Conservation (phyloP, 2,888 invertebrate species). For the Platycheirus albimanus region DNA sequence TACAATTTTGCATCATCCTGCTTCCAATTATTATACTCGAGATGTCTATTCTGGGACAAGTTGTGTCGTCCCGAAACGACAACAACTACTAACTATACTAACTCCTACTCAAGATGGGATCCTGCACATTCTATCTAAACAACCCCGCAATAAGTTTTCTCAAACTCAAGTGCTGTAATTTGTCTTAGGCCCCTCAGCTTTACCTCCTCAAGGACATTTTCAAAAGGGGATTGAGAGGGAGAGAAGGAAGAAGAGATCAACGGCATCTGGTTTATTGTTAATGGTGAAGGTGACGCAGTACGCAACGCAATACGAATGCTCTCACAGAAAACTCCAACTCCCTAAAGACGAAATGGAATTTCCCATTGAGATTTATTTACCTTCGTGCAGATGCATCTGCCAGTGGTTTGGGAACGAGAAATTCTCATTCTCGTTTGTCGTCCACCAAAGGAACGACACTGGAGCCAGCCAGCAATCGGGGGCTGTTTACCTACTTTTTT, state of each 20-base stretch:
- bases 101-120: not conserved
- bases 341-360: constrained; percentile 36
- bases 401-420: constrained; percentile 40
- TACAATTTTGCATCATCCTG: constrained; percentile 50
- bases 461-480: not conserved
- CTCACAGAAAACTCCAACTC: constrained; percentile 18
- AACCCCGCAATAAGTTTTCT: constrained; percentile 37
- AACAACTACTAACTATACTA: too few species aligned
- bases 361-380: constrained; percentile 50
- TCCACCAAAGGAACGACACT: too few species aligned
- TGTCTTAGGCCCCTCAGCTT: constrained; percentile 41
- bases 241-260: constrained; percentile 49
- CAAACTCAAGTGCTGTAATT: constrained; percentile 54
- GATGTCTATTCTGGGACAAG: constrained; percentile 13
- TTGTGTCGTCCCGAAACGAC: not conserved
- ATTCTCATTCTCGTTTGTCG: not conserved
- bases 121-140: constrained; percentile 33
- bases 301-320: constrained; percentile 24
- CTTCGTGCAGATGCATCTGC: constrained; percentile 38
- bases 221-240: too few species aligned
- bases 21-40: constrained; percentile 39
- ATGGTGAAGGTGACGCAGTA: not conserved
- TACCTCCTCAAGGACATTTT: too few species aligned
- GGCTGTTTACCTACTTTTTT: not conserved
- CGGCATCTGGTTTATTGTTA: constrained; percentile 13